Percentiles rank a stretch among this genome's conserved stretches.
Evolutionary conservation across 2,113 vertebrate genomes (phyloP).

Genomic region (Oreochromis tanganicae): DNA sequence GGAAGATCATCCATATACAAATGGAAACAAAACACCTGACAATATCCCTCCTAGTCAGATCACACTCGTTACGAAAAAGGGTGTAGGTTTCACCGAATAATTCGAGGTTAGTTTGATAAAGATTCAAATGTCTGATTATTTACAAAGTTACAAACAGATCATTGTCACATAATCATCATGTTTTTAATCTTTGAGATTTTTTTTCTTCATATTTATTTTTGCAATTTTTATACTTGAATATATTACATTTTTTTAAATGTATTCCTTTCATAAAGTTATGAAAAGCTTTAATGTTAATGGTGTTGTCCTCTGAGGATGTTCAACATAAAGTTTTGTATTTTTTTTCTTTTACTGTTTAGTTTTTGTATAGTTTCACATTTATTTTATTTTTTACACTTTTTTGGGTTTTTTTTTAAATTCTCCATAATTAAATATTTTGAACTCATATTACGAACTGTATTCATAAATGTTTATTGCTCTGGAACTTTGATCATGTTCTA

Average conservation of each 20-base stretch:
- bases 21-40: neutral
- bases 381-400: neutral
- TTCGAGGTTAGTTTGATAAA: neutral
- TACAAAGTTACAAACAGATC: neutral
- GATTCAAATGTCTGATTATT: neutral
- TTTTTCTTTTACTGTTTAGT: neutral
- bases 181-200: neutral
- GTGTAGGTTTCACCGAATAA: neutral
- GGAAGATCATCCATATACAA: neutral
- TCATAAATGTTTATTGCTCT: neutral
- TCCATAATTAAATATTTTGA: neutral
- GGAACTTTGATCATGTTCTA: neutral
- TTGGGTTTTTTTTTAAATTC: rapidly evolving
- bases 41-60: neutral
- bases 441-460: neutral
- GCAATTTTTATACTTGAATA: neutral
- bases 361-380: neutral
- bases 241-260: neutral
- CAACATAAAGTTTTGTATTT: neutral
- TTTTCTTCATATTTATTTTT: neutral
- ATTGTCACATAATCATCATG: neutral
- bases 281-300: neutral
- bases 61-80: neutral
- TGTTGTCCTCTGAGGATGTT: neutral
- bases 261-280: neutral